These are phyloP conservation scores for Petrocephalus zakoni DNA, from an alignment of 2,113 vertebrate genomes.

Conservation along the genomic window DNA sequence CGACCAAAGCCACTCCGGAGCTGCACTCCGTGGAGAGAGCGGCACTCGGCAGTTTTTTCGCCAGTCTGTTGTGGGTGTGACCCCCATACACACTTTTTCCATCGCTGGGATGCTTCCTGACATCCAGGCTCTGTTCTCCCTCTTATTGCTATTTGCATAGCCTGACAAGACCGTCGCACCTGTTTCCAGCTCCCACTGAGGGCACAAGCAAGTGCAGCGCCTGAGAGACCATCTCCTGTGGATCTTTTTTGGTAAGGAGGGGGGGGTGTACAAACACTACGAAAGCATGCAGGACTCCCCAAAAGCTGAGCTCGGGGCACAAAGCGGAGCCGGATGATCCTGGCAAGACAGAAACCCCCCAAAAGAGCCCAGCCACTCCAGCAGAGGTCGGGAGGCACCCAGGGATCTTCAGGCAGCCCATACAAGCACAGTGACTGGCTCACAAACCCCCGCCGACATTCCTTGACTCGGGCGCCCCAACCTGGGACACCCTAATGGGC, in stretches of 20 bases:
- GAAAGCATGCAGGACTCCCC: not conserved
- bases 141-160: not conserved
- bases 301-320: not conserved
- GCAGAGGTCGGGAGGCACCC: not conserved
- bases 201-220: not conserved
- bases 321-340: not conserved
- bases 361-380: not conserved
- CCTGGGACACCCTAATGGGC: constrained; percentile 63
- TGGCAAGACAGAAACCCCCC: not conserved
- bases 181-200: not conserved
- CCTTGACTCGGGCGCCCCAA: constrained; percentile 44
- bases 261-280: not conserved
- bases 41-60: not conserved
- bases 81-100: not conserved
- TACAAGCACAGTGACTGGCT: not conserved
- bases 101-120: not conserved
- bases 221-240: not conserved
- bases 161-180: not conserved
- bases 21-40: not conserved
- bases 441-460: constrained; percentile 7
- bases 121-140: no score
- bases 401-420: not conserved
- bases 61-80: not conserved
- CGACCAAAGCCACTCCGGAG: not conserved
- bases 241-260: not conserved